phyloP scores from a whole-genome alignment of 2,113 vertebrate species.

The Tringa solitaria region DNA sequence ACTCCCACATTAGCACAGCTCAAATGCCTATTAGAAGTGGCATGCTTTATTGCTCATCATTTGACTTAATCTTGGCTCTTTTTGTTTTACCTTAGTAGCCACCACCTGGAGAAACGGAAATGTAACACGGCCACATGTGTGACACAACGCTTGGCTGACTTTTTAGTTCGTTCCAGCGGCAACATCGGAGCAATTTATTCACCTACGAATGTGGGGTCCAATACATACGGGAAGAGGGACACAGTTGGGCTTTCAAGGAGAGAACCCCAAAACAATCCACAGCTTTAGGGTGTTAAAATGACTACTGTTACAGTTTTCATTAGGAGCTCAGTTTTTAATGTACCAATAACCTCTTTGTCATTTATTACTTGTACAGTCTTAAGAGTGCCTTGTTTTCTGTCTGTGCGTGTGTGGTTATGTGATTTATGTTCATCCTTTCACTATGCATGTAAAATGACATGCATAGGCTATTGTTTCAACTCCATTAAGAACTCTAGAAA shows the following conservation, averaged over 20 bases:
- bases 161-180: slow-evolving; percentile 84
- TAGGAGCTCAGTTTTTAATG: background rate
- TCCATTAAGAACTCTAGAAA: background rate
- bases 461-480: background rate
- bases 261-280: slow-evolving; percentile 44
- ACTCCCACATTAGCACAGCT: background rate
- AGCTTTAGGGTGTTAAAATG: slow-evolving; percentile 64
- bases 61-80: background rate
- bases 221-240: slow-evolving; percentile 86
- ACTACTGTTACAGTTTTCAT: background rate
- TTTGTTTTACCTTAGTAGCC: slow-evolving; percentile 59
- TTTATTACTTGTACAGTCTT: slow-evolving; percentile 9
- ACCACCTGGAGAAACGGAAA: slow-evolving; percentile 82
- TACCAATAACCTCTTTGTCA: background rate
- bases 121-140: slow-evolving; percentile 89
- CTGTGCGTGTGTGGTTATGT: background rate
- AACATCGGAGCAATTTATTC: slow-evolving; percentile 77
- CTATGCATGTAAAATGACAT: background rate
- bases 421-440: background rate
- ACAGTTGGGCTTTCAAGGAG: slow-evolving; percentile 22
- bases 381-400: slow-evolving; percentile 49
- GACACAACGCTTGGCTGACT: slow-evolving; percentile 87
- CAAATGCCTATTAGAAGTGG: background rate
- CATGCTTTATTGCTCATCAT: background rate
- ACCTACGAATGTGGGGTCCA: slow-evolving; percentile 85